Conservation (phyloP, 2,888 invertebrate genomes). For the Eupithecia pulchellata region DNA sequence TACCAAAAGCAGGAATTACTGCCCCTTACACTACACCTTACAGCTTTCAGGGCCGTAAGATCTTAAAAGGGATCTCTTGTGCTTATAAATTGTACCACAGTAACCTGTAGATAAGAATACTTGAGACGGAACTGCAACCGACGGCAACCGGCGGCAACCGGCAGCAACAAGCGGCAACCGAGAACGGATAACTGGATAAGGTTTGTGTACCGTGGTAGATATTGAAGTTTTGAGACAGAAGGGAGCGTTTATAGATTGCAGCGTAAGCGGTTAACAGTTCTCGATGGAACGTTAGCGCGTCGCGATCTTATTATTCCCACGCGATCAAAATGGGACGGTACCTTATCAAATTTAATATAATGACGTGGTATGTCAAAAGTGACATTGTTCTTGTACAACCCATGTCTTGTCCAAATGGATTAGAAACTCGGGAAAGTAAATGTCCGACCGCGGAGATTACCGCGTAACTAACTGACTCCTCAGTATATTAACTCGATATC, state of each 20-base stretch:
- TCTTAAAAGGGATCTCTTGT: not conserved
- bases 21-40: not conserved
- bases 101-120: constrained; percentile 18
- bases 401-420: no score
- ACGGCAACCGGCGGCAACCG: not conserved
- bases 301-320: not conserved
- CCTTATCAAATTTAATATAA: no score
- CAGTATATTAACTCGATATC: no score
- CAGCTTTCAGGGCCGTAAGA: not conserved
- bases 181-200: not conserved
- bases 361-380: no score
- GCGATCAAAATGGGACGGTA: not conserved
- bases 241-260: not conserved
- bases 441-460: no score
- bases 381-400: no score
- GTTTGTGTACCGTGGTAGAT: not conserved
- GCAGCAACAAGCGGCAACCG: constrained; percentile 4
- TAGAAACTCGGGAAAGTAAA: no score
- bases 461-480: no score
- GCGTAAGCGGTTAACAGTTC: not conserved
- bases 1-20: no score
- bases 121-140: constrained; percentile 8
- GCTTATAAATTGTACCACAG: constrained; percentile 8
- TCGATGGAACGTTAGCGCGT: not conserved
- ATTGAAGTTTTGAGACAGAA: not conserved